Evolutionary conservation across 2,113 vertebrate genomes (phyloP).

Genomic region (Phocoena phocoena): DNA sequence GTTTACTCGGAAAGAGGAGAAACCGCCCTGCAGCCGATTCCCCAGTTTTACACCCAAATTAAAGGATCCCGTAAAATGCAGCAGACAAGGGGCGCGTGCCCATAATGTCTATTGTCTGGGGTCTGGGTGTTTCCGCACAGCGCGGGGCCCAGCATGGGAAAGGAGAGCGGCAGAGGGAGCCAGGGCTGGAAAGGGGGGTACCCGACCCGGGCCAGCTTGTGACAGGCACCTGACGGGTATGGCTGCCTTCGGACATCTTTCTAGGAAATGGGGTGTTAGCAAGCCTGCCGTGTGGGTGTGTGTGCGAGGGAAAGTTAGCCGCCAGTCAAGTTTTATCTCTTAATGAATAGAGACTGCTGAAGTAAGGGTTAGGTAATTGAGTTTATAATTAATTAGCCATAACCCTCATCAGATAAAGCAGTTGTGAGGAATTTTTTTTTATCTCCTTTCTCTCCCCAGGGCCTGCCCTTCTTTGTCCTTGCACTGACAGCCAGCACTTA

Average conservation of each 20-base stretch:
- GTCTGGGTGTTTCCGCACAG: slow-evolving; percentile 60
- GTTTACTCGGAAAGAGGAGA: neutral
- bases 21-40: accelerated
- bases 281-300: neutral
- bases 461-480: slow-evolving; percentile 94
- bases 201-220: neutral
- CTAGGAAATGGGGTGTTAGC: slow-evolving; percentile 42
- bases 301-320: slow-evolving; percentile 83
- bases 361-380: slow-evolving; percentile 99
- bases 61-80: slow-evolving; percentile 55
- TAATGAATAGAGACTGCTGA: slow-evolving; percentile 96
- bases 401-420: slow-evolving; percentile 97
- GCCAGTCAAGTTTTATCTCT: slow-evolving; percentile 91
- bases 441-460: slow-evolving; percentile 89
- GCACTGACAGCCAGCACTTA: slow-evolving; percentile 91
- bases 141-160: slow-evolving; percentile 73
- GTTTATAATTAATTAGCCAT: slow-evolving; percentile 99
- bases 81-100: slow-evolving; percentile 34
- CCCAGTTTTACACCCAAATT: slow-evolving; percentile 65
- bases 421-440: slow-evolving; percentile 85
- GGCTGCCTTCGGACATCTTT: slow-evolving; percentile 63
- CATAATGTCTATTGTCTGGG: slow-evolving; percentile 70
- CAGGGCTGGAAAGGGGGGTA: neutral
- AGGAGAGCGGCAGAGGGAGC: slow-evolving; percentile 61
- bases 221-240: slow-evolving; percentile 21